These are phyloP conservation scores for Brenthis hecate DNA, from an alignment of 2,888 invertebrate genomes.

Conservation along the genomic window DNA sequence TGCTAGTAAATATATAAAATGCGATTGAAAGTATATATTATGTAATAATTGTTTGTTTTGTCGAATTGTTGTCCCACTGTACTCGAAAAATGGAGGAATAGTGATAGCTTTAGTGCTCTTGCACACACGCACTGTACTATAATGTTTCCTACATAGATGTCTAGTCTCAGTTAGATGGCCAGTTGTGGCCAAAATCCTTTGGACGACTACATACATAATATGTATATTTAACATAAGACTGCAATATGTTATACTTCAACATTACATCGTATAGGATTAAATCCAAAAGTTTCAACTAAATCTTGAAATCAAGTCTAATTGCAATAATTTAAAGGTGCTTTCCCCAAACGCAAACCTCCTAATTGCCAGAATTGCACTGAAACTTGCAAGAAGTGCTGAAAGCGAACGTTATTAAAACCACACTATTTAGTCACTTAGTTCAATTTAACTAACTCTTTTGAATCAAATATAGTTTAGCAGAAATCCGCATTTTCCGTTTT, in stretches of 20 bases:
- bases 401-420: slow-evolving; percentile 21
- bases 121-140: no score
- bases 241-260: neutral
- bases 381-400: slow-evolving; percentile 17
- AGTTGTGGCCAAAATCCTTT: no score
- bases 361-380: slow-evolving; percentile 20
- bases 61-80: no score
- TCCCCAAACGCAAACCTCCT: slow-evolving; percentile 19
- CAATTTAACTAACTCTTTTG: slow-evolving; percentile 1
- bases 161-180: no score
- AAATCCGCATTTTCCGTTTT: neutral
- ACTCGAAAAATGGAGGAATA: no score
- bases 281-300: neutral
- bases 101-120: no score
- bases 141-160: no score
- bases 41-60: no score
- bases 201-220: no score
- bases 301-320: slow-evolving; percentile 5
- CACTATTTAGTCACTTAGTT: slow-evolving; percentile 16
- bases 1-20: no score
- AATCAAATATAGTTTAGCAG: neutral
- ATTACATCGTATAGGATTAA: neutral
- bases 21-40: no score
- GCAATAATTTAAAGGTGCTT: slow-evolving; percentile 24
- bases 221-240: no score